Conservation (phyloP, 2,888 invertebrate species). For the Margaritifera margaritifera region DNA sequence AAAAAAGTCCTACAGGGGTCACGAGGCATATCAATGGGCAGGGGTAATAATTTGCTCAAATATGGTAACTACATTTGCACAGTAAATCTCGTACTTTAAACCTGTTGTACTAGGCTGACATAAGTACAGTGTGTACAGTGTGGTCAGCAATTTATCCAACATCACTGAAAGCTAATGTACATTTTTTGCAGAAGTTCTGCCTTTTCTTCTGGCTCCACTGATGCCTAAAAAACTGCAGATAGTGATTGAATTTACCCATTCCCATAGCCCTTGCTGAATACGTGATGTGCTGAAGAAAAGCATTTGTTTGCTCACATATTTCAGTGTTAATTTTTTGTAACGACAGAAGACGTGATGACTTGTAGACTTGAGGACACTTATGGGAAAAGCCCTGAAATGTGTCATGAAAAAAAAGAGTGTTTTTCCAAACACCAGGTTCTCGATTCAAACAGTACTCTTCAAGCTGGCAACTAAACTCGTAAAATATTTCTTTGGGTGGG, state of each 20-base stretch:
- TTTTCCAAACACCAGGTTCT: slow-evolving; percentile 6
- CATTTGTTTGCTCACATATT: slow-evolving; percentile 12
- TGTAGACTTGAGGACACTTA: slow-evolving; percentile 5
- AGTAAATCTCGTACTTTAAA: no score
- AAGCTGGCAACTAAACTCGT: slow-evolving; percentile 16
- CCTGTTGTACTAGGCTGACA: no score
- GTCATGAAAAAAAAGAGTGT: slow-evolving; percentile 10
- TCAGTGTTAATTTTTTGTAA: slow-evolving; percentile 8
- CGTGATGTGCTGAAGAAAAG: slow-evolving; percentile 12
- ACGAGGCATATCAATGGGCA: no score
- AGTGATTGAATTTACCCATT: slow-evolving; percentile 7
- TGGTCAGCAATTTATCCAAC: no score
- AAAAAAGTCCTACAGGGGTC: no score
- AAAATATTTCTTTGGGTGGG: slow-evolving; percentile 10
- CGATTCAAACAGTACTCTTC: slow-evolving; percentile 17
- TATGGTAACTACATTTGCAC: no score
- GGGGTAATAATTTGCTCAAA: no score
- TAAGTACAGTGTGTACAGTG: no score
- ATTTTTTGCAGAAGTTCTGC: not conserved
- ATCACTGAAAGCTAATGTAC: slow-evolving; percentile 7
- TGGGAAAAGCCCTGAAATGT: slow-evolving; percentile 13
- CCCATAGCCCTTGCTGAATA: slow-evolving; percentile 5
- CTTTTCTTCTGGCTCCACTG: slow-evolving; percentile 8
- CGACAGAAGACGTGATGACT: slow-evolving; percentile 4
- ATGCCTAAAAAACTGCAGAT: slow-evolving; percentile 11